Evolutionary conservation across 2,113 vertebrate genomes (phyloP).

Genomic region (Phaetusa simplex): DNA sequence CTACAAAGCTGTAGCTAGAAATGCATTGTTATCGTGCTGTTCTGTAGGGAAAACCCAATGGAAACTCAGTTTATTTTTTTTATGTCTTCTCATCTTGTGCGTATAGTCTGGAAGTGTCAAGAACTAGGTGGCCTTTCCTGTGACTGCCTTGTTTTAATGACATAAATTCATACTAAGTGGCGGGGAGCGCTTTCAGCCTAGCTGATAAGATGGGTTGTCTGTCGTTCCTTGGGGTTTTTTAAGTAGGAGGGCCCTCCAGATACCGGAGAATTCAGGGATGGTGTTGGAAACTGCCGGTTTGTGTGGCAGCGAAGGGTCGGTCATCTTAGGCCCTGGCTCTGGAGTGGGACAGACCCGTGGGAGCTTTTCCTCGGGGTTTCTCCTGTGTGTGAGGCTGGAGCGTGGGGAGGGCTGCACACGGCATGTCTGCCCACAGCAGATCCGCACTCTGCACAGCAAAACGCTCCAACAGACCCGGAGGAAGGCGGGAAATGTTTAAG

Average conservation of each 20-base stretch:
- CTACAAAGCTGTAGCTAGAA: neutral
- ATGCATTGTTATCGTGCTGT: neutral
- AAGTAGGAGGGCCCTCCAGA: neutral
- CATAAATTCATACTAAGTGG: neutral
- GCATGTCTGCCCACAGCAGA: neutral
- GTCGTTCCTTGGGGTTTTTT: neutral
- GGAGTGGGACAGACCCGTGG: rapidly evolving
- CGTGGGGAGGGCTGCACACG: rapidly evolving
- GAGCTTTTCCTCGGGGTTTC: neutral
- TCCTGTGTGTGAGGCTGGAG: neutral
- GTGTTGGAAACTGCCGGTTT: neutral
- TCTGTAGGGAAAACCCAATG: neutral
- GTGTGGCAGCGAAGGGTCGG: rapidly evolving
- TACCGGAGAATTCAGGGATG: rapidly evolving
- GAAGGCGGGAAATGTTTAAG: neutral
- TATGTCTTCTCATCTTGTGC: neutral
- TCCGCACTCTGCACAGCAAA: rapidly evolving
- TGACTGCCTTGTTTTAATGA: neutral
- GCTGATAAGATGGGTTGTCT: neutral
- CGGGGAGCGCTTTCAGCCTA: neutral
- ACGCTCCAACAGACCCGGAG: rapidly evolving
- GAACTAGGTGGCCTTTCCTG: neutral
- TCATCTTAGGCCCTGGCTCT: rapidly evolving
- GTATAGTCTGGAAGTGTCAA: neutral
- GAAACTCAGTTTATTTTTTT: neutral